Conservation (phyloP, 2,113 vertebrate genomes). For the Theristicus caerulescens region DNA sequence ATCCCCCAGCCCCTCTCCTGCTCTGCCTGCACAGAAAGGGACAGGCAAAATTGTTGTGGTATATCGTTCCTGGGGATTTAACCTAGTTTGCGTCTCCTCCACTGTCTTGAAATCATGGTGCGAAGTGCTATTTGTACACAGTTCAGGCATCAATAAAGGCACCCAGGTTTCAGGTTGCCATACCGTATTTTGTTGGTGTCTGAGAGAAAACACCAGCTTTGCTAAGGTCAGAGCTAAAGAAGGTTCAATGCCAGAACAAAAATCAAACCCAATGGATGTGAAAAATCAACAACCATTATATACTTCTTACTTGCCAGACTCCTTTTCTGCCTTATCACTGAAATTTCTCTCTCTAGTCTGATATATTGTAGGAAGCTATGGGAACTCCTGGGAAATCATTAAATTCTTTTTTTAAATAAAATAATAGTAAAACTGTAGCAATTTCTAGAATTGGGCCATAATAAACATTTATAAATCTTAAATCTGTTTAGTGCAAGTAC, state of each 20-base stretch:
- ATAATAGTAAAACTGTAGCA: neutral
- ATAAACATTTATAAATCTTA: neutral
- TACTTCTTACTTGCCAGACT: neutral
- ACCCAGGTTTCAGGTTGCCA: neutral
- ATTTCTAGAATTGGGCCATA: neutral
- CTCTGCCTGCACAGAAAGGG: neutral
- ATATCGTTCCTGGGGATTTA: slow-evolving; percentile 50
- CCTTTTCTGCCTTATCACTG: neutral
- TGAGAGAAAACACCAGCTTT: neutral
- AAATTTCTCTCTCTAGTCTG: neutral
- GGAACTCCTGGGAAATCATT: neutral
- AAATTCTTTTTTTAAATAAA: neutral
- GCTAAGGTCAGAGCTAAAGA: neutral
- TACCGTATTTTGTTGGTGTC: neutral
- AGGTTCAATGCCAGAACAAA: neutral
- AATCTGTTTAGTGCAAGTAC: neutral
- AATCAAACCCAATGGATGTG: neutral
- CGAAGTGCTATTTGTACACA: fast-evolving
- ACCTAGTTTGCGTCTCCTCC: slow-evolving; percentile 49
- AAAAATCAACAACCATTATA: neutral
- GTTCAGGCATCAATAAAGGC: neutral
- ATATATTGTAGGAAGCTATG: neutral
- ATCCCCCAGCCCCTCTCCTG: neutral
- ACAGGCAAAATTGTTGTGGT: neutral
- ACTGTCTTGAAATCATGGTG: neutral